Evolutionary conservation across 1,140 invertebrate genomes (phyloP), one percentile per base, ranked within the genome.

Genomic region (Aphelenchoides fujianensis): DNA sequence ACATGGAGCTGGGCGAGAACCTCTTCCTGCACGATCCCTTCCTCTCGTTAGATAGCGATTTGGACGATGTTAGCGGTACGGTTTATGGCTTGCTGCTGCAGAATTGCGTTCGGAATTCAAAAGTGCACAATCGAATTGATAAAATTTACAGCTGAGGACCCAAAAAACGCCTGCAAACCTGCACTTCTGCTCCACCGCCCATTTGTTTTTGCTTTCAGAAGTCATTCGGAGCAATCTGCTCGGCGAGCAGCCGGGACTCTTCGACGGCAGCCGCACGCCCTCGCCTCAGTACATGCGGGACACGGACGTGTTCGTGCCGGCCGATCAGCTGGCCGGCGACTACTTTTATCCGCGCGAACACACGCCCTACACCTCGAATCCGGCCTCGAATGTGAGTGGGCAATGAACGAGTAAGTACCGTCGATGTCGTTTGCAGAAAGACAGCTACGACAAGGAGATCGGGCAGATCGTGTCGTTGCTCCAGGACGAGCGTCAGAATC

Each of bases 51-150:
- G 78, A 77, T 52, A 73, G 61, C 28, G 75, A 77, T 63, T 70
- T 77, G 23, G 75, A 77, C 36, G 75, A 77, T 53, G 75, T 77
- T 0, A 77, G 75, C 77, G 75, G 75, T 77, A 48, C 54, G 74
- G 35, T 23, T 61, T 62, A 16, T 62, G 5, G 72, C 5, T n/a
- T n/a, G n/a, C n/a, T n/a, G n/a, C n/a, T n/a, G n/a, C n/a, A n/a
- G n/a, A n/a, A n/a, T n/a, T n/a, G n/a, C n/a, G n/a, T n/a, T 69
- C 19, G 5, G 7, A 28, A 68, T 27, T 5, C 1, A n/a, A 5
- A 12, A 69, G n/a, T 71, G n/a, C n/a, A 66, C n/a, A 66, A 48
- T 61, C 27, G 27, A 19, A 67, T n/a, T 69, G 64, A 66, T 2
- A 68, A 61, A 41, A 1, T 67, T 66, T 61, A 16, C 23, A 23